A percentile compares a stretch with the other conserved stretches of the same genome.
These are phyloP conservation scores for Tenthredo livida DNA, from an alignment of 2,888 invertebrate genomes.

Conservation along the genomic window DNA sequence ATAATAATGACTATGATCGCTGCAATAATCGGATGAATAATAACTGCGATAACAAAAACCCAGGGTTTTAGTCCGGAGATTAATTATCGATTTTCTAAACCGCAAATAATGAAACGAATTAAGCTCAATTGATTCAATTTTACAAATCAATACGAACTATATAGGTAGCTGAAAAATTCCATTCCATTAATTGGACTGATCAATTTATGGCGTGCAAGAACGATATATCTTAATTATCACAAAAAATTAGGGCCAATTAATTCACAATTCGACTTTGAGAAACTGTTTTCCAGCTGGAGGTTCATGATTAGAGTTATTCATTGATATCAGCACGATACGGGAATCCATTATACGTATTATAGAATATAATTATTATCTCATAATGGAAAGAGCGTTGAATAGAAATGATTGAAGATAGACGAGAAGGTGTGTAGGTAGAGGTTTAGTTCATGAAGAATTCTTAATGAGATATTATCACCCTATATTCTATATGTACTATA, in stretches of 20 bases:
- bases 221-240: not conserved
- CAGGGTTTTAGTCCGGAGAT: not conserved
- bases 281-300: too few species aligned
- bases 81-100: not conserved
- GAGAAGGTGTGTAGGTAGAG: too few species aligned
- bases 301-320: too few species aligned
- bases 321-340: too few species aligned
- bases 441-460: not conserved
- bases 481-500: not conserved
- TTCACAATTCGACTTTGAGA: not conserved
- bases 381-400: too few species aligned
- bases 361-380: too few species aligned
- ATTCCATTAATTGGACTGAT: slow-evolving; percentile 30
- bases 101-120: not conserved
- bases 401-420: too few species aligned
- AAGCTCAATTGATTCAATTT: not conserved
- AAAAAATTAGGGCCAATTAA: not conserved
- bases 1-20: not conserved
- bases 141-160: not conserved
- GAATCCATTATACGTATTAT: too few species aligned
- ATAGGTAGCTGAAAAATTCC: not conserved
- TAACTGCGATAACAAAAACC: not conserved
- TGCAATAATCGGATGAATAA: not conserved
- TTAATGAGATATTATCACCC: not conserved
- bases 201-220: slow-evolving; percentile 4